phyloP scores from a whole-genome alignment of 1,140 invertebrate genomes.

The Rhyacophila brunnea region DNA sequence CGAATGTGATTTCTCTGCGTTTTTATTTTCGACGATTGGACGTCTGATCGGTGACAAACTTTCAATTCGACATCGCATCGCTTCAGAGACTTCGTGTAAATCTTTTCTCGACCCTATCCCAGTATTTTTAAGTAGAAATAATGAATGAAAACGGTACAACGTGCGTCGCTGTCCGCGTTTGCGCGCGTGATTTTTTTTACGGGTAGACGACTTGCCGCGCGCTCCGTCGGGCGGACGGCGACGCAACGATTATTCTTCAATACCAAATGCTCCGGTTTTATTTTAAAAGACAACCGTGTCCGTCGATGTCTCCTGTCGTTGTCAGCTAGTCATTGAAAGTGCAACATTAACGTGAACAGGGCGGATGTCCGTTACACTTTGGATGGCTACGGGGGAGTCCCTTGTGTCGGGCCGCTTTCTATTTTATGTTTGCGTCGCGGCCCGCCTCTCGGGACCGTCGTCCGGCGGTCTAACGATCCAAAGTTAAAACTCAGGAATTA shows the following conservation, averaged over 20 bases:
- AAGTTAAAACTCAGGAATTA: constrained; percentile 29
- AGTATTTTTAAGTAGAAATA: constrained; percentile 31
- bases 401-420: constrained; percentile 21
- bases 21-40: constrained; percentile 12
- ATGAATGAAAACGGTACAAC: constrained; percentile 16
- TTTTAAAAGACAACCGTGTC: constrained; percentile 9
- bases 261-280: constrained; percentile 30
- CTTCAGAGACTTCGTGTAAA: constrained; percentile 20
- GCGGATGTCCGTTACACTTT: constrained; percentile 17
- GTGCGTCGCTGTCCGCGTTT: constrained; percentile 11
- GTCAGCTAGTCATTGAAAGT: constrained; percentile 31
- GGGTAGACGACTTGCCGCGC: constrained; percentile 31
- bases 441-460: background rate
- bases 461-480: constrained; percentile 7
- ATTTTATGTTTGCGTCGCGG: constrained; percentile 31
- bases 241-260: constrained; percentile 18
- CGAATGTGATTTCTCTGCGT: constrained; percentile 26
- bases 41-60: constrained; percentile 27
- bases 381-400: constrained; percentile 15
- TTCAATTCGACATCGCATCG: constrained; percentile 18
- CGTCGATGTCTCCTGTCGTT: constrained; percentile 13
- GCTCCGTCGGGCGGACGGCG: constrained; percentile 15
- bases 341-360: too few species aligned
- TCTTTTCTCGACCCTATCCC: constrained; percentile 20
- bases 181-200: constrained; percentile 27